These are phyloP conservation scores for Helobdella robusta DNA, from an alignment of 2,888 invertebrate genomes.

Conservation along the genomic window DNA sequence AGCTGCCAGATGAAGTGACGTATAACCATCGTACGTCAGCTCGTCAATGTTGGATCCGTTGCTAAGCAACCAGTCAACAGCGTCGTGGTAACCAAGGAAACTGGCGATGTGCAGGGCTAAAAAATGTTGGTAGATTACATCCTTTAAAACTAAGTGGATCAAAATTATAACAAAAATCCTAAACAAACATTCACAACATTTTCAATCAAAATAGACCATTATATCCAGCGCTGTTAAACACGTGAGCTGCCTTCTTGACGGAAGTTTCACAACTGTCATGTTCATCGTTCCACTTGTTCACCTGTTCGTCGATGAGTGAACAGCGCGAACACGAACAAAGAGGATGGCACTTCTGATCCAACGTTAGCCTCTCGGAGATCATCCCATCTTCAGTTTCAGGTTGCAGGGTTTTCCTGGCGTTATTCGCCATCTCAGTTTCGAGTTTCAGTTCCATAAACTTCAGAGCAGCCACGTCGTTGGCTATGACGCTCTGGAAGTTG, in stretches of 20 bases:
- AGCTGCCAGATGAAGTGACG: not conserved
- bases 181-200: not conserved
- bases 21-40: not conserved
- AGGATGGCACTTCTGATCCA: conserved; percentile 10
- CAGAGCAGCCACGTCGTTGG: not conserved
- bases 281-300: not conserved
- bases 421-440: not conserved
- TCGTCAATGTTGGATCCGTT: not conserved
- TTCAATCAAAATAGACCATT: not conserved
- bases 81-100: conserved; percentile 32
- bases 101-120: conserved; percentile 61
- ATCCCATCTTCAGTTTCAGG: no score
- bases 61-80: conserved; percentile 29
- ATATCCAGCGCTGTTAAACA: conserved; percentile 5
- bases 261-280: no score
- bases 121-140: no score
- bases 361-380: no score
- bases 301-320: no score
- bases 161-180: not conserved
- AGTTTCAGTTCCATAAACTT: not conserved
- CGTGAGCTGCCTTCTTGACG: not conserved
- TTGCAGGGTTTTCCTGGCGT: not conserved
- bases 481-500: not conserved
- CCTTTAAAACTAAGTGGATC: no score
- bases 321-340: conserved; percentile 6